Conservation (phyloP, 2,797 vertebrate genomes). For the Myoxocephalus aenaeus region DNA sequence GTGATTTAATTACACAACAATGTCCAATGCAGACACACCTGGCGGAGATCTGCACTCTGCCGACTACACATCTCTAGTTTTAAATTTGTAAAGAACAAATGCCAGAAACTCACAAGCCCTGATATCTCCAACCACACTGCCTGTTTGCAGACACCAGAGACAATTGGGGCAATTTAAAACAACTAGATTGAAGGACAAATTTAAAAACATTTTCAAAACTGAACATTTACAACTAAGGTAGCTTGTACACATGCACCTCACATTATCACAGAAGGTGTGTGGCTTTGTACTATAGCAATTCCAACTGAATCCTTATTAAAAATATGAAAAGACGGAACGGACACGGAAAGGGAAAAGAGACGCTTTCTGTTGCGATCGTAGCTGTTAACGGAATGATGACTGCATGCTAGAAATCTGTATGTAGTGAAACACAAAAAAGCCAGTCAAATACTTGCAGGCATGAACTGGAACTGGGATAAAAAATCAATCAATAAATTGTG, state of each 20-base stretch:
- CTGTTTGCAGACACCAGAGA: not conserved
- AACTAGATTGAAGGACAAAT: not conserved
- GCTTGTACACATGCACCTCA: not conserved
- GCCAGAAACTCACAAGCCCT: not conserved
- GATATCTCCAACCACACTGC: not conserved
- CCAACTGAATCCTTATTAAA: not conserved
- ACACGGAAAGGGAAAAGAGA: not conserved
- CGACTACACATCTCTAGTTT: not conserved
- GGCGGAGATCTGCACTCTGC: not conserved
- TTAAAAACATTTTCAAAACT: not conserved
- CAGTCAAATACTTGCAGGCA: not conserved
- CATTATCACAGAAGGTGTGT: not conserved
- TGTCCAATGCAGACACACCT: no score
- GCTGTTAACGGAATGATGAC: not conserved
- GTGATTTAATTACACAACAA: no score
- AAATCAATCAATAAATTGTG: not conserved
- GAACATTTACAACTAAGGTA: not conserved
- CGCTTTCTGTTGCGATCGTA: not conserved
- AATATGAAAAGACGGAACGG: not conserved
- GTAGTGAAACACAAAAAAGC: constrained; percentile 13
- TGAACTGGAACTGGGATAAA: not conserved
- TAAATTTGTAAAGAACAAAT: not conserved
- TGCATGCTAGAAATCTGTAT: not conserved
- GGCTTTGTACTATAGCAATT: not conserved
- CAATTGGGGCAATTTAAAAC: not conserved